These are phyloP conservation scores for Drosophila aldrichi DNA, from an alignment of 2,888 invertebrate genomes.

Conservation along the genomic window DNA sequence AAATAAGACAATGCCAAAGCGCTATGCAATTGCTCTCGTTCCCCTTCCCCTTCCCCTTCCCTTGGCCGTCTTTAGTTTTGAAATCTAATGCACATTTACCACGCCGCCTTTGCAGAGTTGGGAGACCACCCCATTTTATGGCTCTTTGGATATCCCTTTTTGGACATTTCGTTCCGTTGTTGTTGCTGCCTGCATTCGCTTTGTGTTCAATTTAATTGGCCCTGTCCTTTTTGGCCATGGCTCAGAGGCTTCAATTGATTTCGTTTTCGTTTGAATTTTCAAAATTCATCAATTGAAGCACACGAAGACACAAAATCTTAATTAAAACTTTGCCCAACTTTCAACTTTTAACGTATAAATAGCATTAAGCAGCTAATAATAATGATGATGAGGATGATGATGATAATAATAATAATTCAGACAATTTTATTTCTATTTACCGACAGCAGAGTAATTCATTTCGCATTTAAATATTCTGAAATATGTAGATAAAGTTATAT, in stretches of 20 bases:
- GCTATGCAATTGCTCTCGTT: constrained; percentile 4
- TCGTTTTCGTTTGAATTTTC: constrained; percentile 9
- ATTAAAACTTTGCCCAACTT: constrained; percentile 13
- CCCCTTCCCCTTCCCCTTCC: no score
- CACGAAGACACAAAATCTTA: constrained; percentile 1
- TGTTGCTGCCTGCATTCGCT: constrained; percentile 9
- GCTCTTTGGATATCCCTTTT: constrained; percentile 6
- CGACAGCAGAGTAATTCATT: no score
- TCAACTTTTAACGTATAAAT: neutral
- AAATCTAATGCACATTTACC: constrained; percentile 7
- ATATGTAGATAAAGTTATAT: no score
- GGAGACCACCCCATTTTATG: constrained; percentile 1
- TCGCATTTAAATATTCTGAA: no score
- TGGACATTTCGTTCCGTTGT: neutral
- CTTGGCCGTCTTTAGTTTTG: no score
- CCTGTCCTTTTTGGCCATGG: constrained; percentile 5
- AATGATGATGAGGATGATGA: constrained; percentile 2
- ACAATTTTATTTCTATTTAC: constrained; percentile 1
- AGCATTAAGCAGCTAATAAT: neutral
- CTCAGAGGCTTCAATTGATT: constrained; percentile 14
- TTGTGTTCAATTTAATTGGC: constrained; percentile 2
- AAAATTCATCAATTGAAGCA: constrained; percentile 15
- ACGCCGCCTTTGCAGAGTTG: neutral
- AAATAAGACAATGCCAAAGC: constrained; percentile 26
- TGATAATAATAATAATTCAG: constrained; percentile 2